Conservation (phyloP, 30 jellyfish, hydroid and myxozoan genomes). For the Cassiopea xamachana region DNA sequence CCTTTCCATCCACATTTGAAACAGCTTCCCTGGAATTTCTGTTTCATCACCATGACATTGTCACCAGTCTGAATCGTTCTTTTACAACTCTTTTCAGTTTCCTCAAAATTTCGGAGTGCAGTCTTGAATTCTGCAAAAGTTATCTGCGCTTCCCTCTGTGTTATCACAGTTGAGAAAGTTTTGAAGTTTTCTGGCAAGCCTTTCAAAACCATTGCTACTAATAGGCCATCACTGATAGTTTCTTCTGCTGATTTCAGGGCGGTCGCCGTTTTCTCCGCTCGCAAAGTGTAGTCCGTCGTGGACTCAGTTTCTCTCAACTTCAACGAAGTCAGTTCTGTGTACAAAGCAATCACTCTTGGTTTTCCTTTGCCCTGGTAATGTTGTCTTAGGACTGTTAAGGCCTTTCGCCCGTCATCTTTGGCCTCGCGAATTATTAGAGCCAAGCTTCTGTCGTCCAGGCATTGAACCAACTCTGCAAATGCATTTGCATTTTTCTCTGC, state of each 20-base stretch:
- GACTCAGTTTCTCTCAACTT: conserved; percentile 28
- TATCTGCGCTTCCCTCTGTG: conserved; percentile 21
- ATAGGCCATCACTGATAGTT: conserved; percentile 39
- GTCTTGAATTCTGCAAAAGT: conserved; percentile 22
- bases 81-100: conserved; percentile 13
- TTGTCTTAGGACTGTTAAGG: conserved; percentile 19
- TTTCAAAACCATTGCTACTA: conserved; percentile 40
- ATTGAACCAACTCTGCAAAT: conserved; percentile 35
- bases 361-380: conserved; percentile 21
- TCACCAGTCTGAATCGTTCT: conserved; percentile 13
- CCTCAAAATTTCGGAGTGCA: conserved; percentile 51
- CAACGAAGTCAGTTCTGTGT: conserved; percentile 34
- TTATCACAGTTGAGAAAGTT: conserved; percentile 24
- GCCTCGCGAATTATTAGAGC: conserved; percentile 27
- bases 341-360: conserved; percentile 23
- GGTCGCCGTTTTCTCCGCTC: conserved; percentile 34
- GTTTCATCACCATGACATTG: conserved; percentile 12
- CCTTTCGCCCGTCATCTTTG: conserved; percentile 30
- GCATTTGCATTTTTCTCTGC: conserved; percentile 33
- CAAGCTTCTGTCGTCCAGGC: conserved; percentile 22
- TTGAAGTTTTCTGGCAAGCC: conserved; percentile 43
- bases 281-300: conserved; percentile 22
- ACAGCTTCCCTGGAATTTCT: background rate
- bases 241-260: conserved; percentile 27
- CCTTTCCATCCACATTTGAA: background rate